These are phyloP conservation scores for Onthophagus taurus DNA, from an alignment of 1,140 invertebrate species.

Conservation along the genomic window DNA sequence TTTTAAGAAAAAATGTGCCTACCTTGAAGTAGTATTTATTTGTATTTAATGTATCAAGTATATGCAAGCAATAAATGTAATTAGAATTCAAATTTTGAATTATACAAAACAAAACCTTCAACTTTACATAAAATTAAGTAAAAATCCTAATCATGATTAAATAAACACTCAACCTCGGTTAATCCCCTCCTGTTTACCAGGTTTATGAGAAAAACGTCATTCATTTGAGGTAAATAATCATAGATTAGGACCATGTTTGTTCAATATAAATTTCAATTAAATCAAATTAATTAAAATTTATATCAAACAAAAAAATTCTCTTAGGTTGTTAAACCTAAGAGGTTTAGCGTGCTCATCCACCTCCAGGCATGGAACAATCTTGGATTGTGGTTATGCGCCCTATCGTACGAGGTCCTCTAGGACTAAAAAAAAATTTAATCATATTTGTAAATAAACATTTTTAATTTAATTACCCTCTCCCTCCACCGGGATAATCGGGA, in stretches of 20 bases:
- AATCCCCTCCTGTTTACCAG: slow-evolving; percentile 15
- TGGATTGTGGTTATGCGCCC: slow-evolving; percentile 19
- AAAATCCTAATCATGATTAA: no score
- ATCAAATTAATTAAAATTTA: slow-evolving; percentile 9
- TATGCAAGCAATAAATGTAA: no score
- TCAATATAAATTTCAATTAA: slow-evolving; percentile 4
- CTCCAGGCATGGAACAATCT: slow-evolving; percentile 27
- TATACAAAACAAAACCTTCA: no score
- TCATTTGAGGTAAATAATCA: slow-evolving; percentile 12
- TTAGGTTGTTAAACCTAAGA: slow-evolving; percentile 17
- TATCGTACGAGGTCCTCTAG: slow-evolving; percentile 14
- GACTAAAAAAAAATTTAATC: slow-evolving; percentile 14
- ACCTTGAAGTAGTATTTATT: no score
- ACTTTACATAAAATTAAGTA: no score
- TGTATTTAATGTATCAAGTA: no score
- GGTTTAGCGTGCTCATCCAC: slow-evolving; percentile 25
- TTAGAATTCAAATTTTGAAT: no score
- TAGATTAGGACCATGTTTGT: no score
- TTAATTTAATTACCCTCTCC: slow-evolving; percentile 21
- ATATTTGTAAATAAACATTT: not conserved
- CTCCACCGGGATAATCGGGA: no score
- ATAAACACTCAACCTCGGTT: slow-evolving; percentile 15
- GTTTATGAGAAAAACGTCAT: slow-evolving; percentile 21
- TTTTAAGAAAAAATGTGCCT: no score
- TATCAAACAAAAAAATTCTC: slow-evolving; percentile 24